Conservation (phyloP, 2,113 vertebrate species). For the Atractosteus spatula region DNA sequence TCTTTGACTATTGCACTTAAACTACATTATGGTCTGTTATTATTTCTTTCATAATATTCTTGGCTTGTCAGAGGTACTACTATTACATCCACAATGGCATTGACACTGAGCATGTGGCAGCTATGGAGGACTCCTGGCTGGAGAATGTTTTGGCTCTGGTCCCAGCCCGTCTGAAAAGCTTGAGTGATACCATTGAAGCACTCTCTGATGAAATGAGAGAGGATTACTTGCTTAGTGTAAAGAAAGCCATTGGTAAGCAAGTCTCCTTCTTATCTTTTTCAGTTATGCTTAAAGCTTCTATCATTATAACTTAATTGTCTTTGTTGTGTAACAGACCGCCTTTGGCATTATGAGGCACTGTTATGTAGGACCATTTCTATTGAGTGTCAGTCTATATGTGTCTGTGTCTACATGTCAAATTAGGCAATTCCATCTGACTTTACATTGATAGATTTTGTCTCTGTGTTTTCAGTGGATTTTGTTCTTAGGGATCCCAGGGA, state of each 20-base stretch:
- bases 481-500: conserved; percentile 69
- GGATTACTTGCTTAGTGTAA: conserved; percentile 77
- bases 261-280: background rate
- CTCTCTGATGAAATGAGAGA: conserved; percentile 78
- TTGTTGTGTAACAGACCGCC: no score
- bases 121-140: conserved; percentile 75
- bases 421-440: background rate
- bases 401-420: no score
- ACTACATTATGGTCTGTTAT: background rate
- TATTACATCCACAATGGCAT: conserved; percentile 77
- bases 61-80: conserved; percentile 64
- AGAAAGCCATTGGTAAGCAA: conserved; percentile 74
- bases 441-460: background rate
- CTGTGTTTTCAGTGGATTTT: conserved; percentile 75
- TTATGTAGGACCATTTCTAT: background rate
- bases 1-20: no score
- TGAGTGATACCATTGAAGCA: conserved; percentile 41
- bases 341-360: no score
- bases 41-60: background rate
- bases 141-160: conserved; percentile 66
- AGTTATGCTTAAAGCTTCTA: no score
- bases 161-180: conserved; percentile 62
- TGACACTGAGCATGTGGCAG: conserved; percentile 66
- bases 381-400: background rate
- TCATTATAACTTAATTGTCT: no score